These are phyloP conservation scores for Lagodon rhomboides DNA, from an alignment of 2,797 vertebrate species.

Conservation along the genomic window DNA sequence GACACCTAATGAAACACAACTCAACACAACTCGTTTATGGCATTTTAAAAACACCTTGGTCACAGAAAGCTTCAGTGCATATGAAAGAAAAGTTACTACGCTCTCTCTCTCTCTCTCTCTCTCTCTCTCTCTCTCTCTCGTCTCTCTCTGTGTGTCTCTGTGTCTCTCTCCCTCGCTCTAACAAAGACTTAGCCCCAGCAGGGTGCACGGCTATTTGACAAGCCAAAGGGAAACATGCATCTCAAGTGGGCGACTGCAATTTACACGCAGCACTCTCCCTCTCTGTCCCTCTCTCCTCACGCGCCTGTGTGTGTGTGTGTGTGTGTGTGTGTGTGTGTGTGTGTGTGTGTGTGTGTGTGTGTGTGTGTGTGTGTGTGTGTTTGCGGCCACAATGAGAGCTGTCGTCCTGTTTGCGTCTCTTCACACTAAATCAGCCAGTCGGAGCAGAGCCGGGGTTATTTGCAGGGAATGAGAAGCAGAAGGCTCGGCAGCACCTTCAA, in stretches of 20 bases:
- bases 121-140: conserved; percentile 31
- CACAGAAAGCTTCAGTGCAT: conserved; percentile 10
- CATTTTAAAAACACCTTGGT: conserved; percentile 43
- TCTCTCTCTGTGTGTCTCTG: conserved; percentile 1
- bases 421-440: conserved; percentile 67
- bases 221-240: conserved; percentile 81
- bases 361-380: conserved; percentile 36
- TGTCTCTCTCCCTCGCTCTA: conserved; percentile 31
- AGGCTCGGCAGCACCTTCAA: conserved; percentile 60
- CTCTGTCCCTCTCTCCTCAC: background rate
- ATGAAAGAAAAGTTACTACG: conserved; percentile 27
- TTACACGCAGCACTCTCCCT: conserved; percentile 55
- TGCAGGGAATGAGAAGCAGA: conserved; percentile 65
- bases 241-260: conserved; percentile 77
- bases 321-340: conserved; percentile 26
- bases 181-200: conserved; percentile 75
- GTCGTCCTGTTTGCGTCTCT: conserved; percentile 66
- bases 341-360: conserved; percentile 32
- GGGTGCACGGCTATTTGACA: conserved; percentile 76
- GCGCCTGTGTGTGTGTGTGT: conserved; percentile 14
- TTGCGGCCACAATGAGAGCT: conserved; percentile 51
- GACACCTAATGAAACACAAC: conserved; percentile 3
- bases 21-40: conserved; percentile 24
- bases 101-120: conserved; percentile 30
- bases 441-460: conserved; percentile 53